These are phyloP conservation scores for Trachelipus rathkii DNA, from an alignment of 1,140 invertebrate species.

Conservation along the genomic window DNA sequence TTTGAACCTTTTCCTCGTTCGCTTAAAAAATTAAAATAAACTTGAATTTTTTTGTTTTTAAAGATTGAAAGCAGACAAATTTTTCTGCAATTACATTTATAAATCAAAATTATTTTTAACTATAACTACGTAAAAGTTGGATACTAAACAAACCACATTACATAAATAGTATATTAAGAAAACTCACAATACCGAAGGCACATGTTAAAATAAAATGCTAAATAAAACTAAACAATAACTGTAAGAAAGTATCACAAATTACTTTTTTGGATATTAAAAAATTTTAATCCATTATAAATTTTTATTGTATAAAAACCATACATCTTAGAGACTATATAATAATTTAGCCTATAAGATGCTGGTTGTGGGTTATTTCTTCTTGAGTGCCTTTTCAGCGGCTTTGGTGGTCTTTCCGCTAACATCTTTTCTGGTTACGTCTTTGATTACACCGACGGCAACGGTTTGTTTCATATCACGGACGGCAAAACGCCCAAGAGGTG, in stretches of 20 bases:
- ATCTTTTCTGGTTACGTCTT: constrained; percentile 82
- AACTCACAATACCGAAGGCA: constrained; percentile 9
- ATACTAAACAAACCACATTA: constrained; percentile 1
- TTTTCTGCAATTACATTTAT: too few relatives aligned
- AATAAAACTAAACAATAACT: constrained; percentile 10
- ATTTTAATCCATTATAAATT: constrained; percentile 9
- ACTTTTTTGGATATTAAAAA: constrained; percentile 14
- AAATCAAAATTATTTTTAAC: too few relatives aligned
- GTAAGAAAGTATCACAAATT: neutral
- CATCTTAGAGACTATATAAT: neutral
- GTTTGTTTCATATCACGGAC: constrained; percentile 99
- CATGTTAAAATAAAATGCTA: neutral
- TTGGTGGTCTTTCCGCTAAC: constrained; percentile 89
- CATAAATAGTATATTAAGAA: constrained; percentile 12
- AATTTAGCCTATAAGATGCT: constrained; percentile 11
- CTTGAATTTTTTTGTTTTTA: too few relatives aligned
- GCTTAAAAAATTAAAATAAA: too few relatives aligned
- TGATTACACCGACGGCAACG: constrained; percentile 97
- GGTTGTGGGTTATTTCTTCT: constrained; percentile 72
- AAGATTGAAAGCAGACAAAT: too few relatives aligned
- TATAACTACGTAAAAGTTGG: neutral
- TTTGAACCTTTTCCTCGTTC: too few relatives aligned
- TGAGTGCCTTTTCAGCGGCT: constrained; percentile 92
- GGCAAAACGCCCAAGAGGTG: constrained; percentile 95
- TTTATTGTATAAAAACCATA: constrained; percentile 18